These are phyloP conservation scores for Actenoides lindsayi DNA, from an alignment of 2,113 vertebrate species.

Conservation along the genomic window DNA sequence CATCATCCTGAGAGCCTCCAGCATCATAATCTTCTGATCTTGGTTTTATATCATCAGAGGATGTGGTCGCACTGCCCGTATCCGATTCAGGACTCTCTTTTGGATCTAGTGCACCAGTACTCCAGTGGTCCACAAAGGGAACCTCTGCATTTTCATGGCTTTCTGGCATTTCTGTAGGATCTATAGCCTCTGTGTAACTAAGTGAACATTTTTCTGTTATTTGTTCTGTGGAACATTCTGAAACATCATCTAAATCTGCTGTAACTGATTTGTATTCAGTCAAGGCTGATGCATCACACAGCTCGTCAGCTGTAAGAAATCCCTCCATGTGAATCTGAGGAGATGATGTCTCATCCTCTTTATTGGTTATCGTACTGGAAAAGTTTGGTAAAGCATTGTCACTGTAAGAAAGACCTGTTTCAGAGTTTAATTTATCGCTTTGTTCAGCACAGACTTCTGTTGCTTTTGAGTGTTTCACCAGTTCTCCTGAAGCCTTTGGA, in stretches of 20 bases:
- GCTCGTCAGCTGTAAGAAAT: constrained; percentile 38
- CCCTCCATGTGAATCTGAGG: constrained; percentile 9
- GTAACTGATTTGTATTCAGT: constrained; percentile 33
- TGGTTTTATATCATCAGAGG: constrained; percentile 97
- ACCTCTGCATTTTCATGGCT: constrained; percentile 77
- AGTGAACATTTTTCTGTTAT: constrained; percentile 72
- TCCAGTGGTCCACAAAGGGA: constrained; percentile 86
- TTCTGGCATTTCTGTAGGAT: constrained; percentile 77
- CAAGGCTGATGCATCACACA: constrained; percentile 28
- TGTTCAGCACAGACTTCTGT: not conserved
- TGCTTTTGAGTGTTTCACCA: constrained; percentile 1
- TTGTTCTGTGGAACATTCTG: constrained; percentile 68
- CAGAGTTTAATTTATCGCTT: not conserved
- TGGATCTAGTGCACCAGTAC: constrained; percentile 71
- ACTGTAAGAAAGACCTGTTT: not conserved
- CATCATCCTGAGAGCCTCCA: constrained; percentile 96
- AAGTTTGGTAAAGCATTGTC: constrained; percentile 15
- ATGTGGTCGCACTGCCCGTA: constrained; percentile 91
- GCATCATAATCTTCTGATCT: constrained; percentile 98
- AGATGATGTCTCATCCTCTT: constrained; percentile 27
- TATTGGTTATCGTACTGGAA: constrained; percentile 4
- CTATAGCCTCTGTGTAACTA: constrained; percentile 74
- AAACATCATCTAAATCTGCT: constrained; percentile 51
- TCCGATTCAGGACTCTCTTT: constrained; percentile 93
- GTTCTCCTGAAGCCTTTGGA: constrained; percentile 39